Percentiles rank a stretch among this genome's conserved stretches.
Evolutionary conservation across 2,797 vertebrate species (phyloP).

Genomic region (Euphonia xanthogaster): DNA sequence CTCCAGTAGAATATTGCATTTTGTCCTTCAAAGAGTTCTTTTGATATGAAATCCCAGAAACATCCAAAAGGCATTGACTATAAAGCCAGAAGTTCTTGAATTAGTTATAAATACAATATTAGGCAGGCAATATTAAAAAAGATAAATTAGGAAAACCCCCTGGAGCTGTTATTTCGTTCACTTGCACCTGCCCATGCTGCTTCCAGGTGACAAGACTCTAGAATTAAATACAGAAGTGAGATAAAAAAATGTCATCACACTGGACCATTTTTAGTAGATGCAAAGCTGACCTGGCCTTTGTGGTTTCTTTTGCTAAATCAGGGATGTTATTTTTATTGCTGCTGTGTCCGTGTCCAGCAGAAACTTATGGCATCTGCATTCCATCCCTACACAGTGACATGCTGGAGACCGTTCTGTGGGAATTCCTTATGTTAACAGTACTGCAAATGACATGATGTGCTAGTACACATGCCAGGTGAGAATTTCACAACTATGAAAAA

Average conservation of each 20-base stretch:
- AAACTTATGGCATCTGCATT: rapidly evolving
- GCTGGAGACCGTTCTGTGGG: not conserved
- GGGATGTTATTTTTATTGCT: not conserved
- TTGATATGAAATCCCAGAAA: not conserved
- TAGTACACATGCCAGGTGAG: slow-evolving; percentile 17
- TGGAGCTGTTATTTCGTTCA: not conserved
- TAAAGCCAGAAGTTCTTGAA: not conserved
- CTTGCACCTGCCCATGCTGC: not conserved
- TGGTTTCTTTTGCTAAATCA: not conserved
- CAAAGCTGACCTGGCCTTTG: not conserved
- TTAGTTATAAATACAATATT: not conserved
- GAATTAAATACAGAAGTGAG: not conserved
- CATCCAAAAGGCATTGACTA: not conserved
- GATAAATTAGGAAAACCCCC: not conserved
- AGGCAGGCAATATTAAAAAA: not conserved
- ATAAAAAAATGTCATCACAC: not conserved
- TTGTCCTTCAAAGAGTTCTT: not conserved
- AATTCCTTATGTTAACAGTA: not conserved
- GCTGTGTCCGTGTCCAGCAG: not conserved
- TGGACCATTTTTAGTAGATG: not conserved
- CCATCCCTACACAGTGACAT: not conserved
- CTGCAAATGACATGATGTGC: not conserved
- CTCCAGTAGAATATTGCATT: not conserved
- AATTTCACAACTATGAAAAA: slow-evolving; percentile 4
- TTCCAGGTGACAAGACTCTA: not conserved